These are phyloP conservation scores for Trachelus iudaicus DNA, from an alignment of 2,888 invertebrate species.

Conservation along the genomic window DNA sequence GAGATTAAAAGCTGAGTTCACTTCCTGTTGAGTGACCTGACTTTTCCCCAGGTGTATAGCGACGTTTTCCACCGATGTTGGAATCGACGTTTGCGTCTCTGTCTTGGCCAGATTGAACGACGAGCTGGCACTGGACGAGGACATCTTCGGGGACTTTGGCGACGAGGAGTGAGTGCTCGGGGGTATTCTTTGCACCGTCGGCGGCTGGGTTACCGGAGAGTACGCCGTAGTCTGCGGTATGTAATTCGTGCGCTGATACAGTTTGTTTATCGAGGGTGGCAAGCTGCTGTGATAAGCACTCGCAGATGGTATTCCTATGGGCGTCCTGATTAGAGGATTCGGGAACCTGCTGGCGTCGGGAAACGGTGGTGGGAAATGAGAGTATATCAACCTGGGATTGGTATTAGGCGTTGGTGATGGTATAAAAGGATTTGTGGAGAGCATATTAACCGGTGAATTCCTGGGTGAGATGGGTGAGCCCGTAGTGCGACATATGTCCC, in stretches of 20 bases:
- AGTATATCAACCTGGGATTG: slow-evolving; percentile 57
- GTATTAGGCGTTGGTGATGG: slow-evolving; percentile 62
- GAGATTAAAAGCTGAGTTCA: slow-evolving; percentile 45
- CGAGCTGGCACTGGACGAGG: slow-evolving; percentile 34
- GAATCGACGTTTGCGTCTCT: slow-evolving; percentile 29
- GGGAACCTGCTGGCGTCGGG: slow-evolving; percentile 53
- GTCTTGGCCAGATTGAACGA: slow-evolving; percentile 38
- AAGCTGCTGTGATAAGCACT: slow-evolving; percentile 63
- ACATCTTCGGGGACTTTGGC: slow-evolving; percentile 46
- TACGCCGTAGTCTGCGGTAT: slow-evolving; percentile 51
- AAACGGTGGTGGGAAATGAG: slow-evolving; percentile 54
- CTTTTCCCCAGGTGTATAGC: slow-evolving; percentile 35
- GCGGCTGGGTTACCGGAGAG: slow-evolving; percentile 42
- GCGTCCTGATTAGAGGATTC: slow-evolving; percentile 57
- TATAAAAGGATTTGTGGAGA: slow-evolving; percentile 63
- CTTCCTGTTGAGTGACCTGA: slow-evolving; percentile 19
- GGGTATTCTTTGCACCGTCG: slow-evolving; percentile 59
- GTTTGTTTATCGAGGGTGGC: slow-evolving; percentile 60
- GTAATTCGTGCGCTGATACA: slow-evolving; percentile 59
- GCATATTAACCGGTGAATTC: slow-evolving; percentile 61
- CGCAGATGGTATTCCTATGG: slow-evolving; percentile 55
- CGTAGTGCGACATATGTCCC: slow-evolving; percentile 51
- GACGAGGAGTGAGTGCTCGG: slow-evolving; percentile 51
- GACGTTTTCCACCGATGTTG: slow-evolving; percentile 30
- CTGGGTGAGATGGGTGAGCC: slow-evolving; percentile 58